These are phyloP conservation scores for Chymomyza costata DNA, from an alignment of 1,140 invertebrate species.

Conservation along the genomic window DNA sequence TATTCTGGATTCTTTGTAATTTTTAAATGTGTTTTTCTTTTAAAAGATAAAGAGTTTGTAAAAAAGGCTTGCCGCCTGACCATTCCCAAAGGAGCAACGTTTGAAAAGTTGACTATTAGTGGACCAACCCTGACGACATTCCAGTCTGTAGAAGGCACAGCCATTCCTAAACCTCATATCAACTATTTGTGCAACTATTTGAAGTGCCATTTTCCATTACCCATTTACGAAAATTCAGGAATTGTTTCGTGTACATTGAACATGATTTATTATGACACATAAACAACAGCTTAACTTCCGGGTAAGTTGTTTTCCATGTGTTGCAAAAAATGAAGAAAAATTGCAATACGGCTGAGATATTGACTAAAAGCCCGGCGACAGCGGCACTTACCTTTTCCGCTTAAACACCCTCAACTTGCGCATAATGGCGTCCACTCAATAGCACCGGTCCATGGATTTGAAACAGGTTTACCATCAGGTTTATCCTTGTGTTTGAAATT, in stretches of 20 bases:
- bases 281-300: conserved; percentile 73
- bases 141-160: too few species aligned
- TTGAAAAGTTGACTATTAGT: too few species aligned
- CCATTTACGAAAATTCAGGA: conserved; percentile 41
- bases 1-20: too few species aligned
- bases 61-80: too few species aligned
- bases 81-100: too few species aligned
- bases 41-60: too few species aligned
- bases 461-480: conserved; percentile 33
- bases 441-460: conserved; percentile 28
- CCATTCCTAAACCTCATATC: too few species aligned
- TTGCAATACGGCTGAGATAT: conserved; percentile 62
- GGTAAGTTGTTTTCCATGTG: conserved; percentile 34
- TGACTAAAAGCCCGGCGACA: conserved; percentile 57
- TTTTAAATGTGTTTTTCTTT: too few species aligned
- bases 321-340: conserved; percentile 61
- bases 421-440: conserved; percentile 42
- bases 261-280: conserved; percentile 74
- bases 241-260: conserved; percentile 68
- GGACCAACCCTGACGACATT: too few species aligned
- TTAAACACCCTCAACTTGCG: conserved; percentile 54
- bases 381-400: conserved; percentile 66
- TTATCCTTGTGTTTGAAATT: conserved; percentile 16
- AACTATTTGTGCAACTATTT: too few species aligned
- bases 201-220: conserved; percentile 46